Percentiles rank a stretch among this genome's conserved stretches.
These are phyloP conservation scores for Semicossyphus pulcher DNA, from an alignment of 2,113 vertebrate genomes.

Conservation along the genomic window DNA sequence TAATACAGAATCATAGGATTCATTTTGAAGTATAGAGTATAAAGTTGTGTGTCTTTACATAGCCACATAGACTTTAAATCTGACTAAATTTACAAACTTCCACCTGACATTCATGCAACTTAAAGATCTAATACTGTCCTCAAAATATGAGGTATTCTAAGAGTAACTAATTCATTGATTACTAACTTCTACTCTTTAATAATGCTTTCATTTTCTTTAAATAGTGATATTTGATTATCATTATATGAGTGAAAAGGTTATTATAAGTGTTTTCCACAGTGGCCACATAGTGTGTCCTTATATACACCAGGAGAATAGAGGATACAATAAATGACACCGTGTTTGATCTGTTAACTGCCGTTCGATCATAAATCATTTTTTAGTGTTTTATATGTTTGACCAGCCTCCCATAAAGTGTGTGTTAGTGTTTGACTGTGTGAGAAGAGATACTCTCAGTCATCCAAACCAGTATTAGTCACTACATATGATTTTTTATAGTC, in stretches of 20 bases:
- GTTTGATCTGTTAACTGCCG: not conserved
- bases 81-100: too few relatives aligned
- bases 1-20: too few relatives aligned
- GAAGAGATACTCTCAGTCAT: not conserved
- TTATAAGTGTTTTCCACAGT: slow-evolving; percentile 4
- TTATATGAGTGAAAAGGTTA: not conserved
- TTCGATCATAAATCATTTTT: not conserved
- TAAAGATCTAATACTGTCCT: not conserved
- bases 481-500: slow-evolving; percentile 29
- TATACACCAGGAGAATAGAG: too few relatives aligned
- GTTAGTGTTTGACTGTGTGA: not conserved
- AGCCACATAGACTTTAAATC: too few relatives aligned
- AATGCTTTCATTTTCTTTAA: not conserved
- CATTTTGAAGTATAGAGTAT: too few relatives aligned
- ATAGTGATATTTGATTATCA: not conserved
- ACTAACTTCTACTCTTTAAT: too few relatives aligned
- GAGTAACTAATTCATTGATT: too few relatives aligned
- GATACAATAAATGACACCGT: not conserved
- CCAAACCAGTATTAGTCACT: slow-evolving; percentile 40
- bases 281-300: not conserved
- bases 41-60: too few relatives aligned
- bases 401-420: slow-evolving; percentile 20
- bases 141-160: not conserved
- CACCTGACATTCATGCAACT: not conserved
- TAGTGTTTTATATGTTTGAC: not conserved